Conservation (phyloP, 2,888 invertebrate species). For the Drosophila algonquin region DNA sequence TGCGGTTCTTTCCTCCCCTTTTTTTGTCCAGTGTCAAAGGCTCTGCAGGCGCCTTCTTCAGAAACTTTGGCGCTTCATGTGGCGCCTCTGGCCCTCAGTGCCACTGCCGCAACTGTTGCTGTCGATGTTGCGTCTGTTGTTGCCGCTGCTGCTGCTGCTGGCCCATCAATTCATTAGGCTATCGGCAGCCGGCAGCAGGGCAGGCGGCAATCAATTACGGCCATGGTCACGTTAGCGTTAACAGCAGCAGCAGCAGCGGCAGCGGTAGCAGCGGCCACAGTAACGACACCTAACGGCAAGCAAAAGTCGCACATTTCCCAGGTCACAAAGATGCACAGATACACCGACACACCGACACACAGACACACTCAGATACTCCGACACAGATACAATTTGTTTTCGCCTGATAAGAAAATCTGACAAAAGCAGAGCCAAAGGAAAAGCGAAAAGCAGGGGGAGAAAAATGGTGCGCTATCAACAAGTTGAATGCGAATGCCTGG, state of each 20-base stretch:
- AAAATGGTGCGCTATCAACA: conserved; percentile 60
- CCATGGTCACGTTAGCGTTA: conserved; percentile 62
- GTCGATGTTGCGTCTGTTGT: background rate
- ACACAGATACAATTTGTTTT: conserved; percentile 26
- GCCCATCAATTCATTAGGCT: conserved; percentile 30
- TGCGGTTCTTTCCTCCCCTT: no score
- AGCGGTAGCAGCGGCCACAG: conserved; percentile 2
- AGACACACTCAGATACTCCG: conserved; percentile 3
- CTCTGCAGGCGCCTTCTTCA: background rate
- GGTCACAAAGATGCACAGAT: conserved; percentile 48
- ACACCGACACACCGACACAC: background rate
- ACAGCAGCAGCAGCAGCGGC: conserved; percentile 20
- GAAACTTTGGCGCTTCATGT: background rate
- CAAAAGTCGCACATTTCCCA: conserved; percentile 61
- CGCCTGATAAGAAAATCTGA: conserved; percentile 68
- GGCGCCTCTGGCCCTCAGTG: background rate
- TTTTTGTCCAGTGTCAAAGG: no score
- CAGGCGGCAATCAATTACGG: conserved; percentile 66
- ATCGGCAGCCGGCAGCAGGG: conserved; percentile 33
- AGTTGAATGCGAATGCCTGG: conserved; percentile 40
- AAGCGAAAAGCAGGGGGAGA: conserved; percentile 6
- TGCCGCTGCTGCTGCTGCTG: background rate
- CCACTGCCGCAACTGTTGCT: background rate
- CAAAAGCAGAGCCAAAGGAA: conserved; percentile 40
- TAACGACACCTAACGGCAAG: conserved; percentile 27